Evolutionary conservation across 2,797 vertebrate genomes (phyloP).

Genomic region (Paedocypris micromegethes): DNA sequence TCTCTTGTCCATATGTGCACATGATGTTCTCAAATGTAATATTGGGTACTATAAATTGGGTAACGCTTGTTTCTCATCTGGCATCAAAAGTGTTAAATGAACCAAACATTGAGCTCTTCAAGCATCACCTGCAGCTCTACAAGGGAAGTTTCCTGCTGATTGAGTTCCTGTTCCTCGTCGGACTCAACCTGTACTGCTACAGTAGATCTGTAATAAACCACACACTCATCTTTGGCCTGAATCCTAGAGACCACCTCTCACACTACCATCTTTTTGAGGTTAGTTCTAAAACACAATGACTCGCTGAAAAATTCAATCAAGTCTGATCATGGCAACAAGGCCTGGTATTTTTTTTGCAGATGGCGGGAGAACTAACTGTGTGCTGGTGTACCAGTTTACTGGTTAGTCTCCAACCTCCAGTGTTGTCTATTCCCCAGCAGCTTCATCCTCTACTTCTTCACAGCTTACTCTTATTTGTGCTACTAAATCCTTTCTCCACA

Average conservation of each 20-base stretch:
- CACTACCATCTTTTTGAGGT: slow-evolving; percentile 84
- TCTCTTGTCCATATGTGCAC: no score
- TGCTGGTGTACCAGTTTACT: slow-evolving; percentile 80
- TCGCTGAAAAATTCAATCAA: background rate
- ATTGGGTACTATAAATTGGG: background rate
- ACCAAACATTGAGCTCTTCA: slow-evolving; percentile 64
- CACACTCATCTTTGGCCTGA: slow-evolving; percentile 81
- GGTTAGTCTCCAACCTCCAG: slow-evolving; percentile 72
- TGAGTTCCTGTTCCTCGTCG: slow-evolving; percentile 82
- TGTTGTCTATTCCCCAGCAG: slow-evolving; percentile 70
- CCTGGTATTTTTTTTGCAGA: slow-evolving; percentile 53
- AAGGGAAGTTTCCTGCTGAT: slow-evolving; percentile 82
- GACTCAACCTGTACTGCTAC: slow-evolving; percentile 81
- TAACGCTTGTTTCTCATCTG: background rate
- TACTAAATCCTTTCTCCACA: slow-evolving; percentile 80
- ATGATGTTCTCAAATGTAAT: no score
- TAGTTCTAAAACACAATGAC: slow-evolving; percentile 2
- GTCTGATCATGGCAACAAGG: no score
- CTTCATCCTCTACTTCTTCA: slow-evolving; percentile 80
- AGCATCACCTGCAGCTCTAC: slow-evolving; percentile 79
- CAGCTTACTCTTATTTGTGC: slow-evolving; percentile 77
- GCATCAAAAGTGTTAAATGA: slow-evolving; percentile 54
- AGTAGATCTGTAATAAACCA: slow-evolving; percentile 80
- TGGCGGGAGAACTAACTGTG: slow-evolving; percentile 78
- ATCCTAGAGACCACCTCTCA: slow-evolving; percentile 79